These are phyloP conservation scores for Lagothrix lagotricha DNA, from an alignment of 2,797 vertebrate genomes.

Conservation along the genomic window DNA sequence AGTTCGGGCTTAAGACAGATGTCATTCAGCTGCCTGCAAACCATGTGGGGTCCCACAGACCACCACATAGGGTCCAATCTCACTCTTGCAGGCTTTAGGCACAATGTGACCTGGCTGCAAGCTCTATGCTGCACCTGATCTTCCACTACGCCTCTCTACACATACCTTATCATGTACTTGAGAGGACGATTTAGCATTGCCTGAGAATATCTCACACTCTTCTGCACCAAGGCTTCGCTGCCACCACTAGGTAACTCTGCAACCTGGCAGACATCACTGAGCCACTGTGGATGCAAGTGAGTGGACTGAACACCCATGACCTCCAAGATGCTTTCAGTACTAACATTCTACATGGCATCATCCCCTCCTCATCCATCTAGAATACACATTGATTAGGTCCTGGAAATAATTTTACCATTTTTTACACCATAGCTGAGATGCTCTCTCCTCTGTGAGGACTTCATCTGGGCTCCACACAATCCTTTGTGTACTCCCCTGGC, in stretches of 20 bases:
- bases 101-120: accelerated
- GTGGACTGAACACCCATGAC: accelerated
- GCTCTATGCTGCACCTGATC: accelerated
- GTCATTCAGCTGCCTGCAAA: no score
- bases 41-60: accelerated
- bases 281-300: background rate
- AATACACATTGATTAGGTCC: accelerated
- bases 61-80: accelerated
- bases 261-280: accelerated
- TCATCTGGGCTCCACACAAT: accelerated
- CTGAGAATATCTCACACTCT: accelerated
- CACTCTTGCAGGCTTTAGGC: accelerated
- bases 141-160: background rate
- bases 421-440: accelerated
- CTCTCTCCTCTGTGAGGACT: background rate
- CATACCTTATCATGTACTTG: accelerated
- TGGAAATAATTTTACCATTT: accelerated
- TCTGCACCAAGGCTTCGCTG: no score
- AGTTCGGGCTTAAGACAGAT: background rate
- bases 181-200: background rate
- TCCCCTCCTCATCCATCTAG: accelerated
- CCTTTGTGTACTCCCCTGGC: background rate
- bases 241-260: background rate
- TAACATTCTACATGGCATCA: background rate
- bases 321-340: background rate